Evolutionary conservation across 2,797 vertebrate genomes (phyloP).

Genomic region (Sebastes minor): DNA sequence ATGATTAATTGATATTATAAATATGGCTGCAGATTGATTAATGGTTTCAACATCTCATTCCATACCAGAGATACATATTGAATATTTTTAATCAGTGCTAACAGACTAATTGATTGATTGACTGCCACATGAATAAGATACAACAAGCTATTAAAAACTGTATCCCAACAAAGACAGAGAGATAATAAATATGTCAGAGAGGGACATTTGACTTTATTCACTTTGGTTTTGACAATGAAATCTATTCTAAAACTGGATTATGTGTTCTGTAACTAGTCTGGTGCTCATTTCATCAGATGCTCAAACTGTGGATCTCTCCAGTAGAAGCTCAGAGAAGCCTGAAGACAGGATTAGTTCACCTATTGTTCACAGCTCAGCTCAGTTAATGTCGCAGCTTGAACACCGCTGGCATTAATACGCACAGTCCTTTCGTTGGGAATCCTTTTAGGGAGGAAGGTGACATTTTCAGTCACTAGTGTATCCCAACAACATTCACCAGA

Average conservation of each 20-base stretch:
- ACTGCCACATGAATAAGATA: neutral
- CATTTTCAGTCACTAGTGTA: neutral
- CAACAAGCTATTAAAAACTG: neutral
- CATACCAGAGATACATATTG: no score
- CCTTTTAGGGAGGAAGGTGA: neutral
- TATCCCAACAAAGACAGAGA: no score
- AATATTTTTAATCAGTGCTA: no score
- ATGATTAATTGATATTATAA: neutral
- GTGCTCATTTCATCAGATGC: neutral
- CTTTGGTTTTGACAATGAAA: neutral
- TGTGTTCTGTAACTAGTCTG: neutral
- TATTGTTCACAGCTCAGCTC: slow-evolving; percentile 21
- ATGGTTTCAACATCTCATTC: no score
- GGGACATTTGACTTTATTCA: neutral
- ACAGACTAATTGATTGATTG: no score
- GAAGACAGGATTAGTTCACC: slow-evolving; percentile 4
- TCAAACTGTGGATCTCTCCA: neutral
- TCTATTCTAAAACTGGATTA: no score
- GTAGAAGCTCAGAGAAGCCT: neutral
- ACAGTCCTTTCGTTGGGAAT: neutral
- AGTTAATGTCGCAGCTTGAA: slow-evolving; percentile 14
- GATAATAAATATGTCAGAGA: neutral
- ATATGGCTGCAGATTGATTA: no score
- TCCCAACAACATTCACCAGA: neutral
- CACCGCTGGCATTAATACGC: neutral